Base-by-base conservation (phyloP, 1,140 invertebrate genomes). In the Drosophila orosa region DNA sequence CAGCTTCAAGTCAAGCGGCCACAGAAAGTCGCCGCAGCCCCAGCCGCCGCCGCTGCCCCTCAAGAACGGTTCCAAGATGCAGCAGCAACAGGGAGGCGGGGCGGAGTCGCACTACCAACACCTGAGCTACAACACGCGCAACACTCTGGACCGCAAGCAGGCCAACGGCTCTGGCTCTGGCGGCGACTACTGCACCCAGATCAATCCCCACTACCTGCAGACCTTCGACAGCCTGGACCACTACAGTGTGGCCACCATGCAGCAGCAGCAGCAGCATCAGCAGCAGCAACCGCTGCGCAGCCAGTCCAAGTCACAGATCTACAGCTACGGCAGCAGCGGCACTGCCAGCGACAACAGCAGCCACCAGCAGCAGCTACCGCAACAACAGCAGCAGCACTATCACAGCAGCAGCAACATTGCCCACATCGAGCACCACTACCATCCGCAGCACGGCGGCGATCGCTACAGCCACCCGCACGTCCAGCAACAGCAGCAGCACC, bases 281-380 rank as follows among this genome's bases (percentile, higher is more conserved):
- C 68, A 86, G 87, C 29, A 85, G 69, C 60, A 84, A 12, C 72
- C 81, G 39, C 56, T 90, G 76, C 90, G 87, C 78, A 91, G 87
- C 42, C 90, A 90, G 50, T 91, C 90, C 2, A 91, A 91, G 58
- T 84, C 84, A 15, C 90, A 91, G 67, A 91, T 91, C 17, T 91
- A 91, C 68, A 82, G 90, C 31, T 84, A 89, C 37, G 86, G 90
- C 72, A 89, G 74, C 72, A 91, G 90, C 31, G 86, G 83, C 57
- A 89, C 82, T 3, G 79, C 76, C 63, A 86, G 77, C 67, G 81
- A 80, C 42, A 81, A 74, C 19, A 76, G 80, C 48, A 83, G 66
- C 60, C 76, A 77, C 59, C 62, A 67, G 37, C 59, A 66, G 56
- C 79, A 81, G 56, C 61, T 74, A 2, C 71, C 71, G 3, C 79